Evolutionary conservation across 2,888 invertebrate species (phyloP), one percentile per base, ranked within the genome.

Genomic region (Mesorhabditis sp.): DNA sequence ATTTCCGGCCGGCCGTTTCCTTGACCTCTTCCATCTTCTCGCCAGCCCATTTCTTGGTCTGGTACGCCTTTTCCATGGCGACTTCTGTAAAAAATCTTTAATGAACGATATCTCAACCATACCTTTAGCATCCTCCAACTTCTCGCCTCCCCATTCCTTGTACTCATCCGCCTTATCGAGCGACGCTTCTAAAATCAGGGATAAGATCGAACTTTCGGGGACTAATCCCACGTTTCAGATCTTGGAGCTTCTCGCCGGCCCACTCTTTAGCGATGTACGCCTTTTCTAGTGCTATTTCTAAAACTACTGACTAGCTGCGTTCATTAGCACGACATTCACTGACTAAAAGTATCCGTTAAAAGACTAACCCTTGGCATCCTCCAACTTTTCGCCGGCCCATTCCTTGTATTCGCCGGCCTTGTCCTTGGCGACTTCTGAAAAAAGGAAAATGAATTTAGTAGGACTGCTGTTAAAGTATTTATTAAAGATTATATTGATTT

Each of bases 1-100:
- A 50, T 50, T 50, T 50, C n/a, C 58, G 58, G n/a, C 58, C 58
- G n/a, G 58, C 58, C n/a, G 7, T n/a, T 50, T 50, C 58, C n/a
- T 50, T 50, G 10, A 50, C 58, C 58, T 50, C 58, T 50, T n/a
- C n/a, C 58, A 10, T 50, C n/a, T 50, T 13, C 58, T 50, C 58
- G 7, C n/a, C 58, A 50, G 7, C 58, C n/a, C 58, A 13, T 50
- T 50, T 50, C n/a, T 50, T 50, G 58, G 28, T 28, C 28, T 28
- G 28, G 28, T 28, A 28, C 28, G 28, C 28, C 28, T 28, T 28
- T 28, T 28, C 28, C 28, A 28, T 28, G 28, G 28, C 28, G 28
- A 28, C 58, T 50, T 13, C 10, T 50, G 58, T 10, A 50, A 10
- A 13, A 50, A 50, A 50, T 50, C 58, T 13, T 50, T 50, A n/a